Base-by-base conservation (phyloP, 2,113 vertebrate genomes). In the Cochlearius cochlearius region DNA sequence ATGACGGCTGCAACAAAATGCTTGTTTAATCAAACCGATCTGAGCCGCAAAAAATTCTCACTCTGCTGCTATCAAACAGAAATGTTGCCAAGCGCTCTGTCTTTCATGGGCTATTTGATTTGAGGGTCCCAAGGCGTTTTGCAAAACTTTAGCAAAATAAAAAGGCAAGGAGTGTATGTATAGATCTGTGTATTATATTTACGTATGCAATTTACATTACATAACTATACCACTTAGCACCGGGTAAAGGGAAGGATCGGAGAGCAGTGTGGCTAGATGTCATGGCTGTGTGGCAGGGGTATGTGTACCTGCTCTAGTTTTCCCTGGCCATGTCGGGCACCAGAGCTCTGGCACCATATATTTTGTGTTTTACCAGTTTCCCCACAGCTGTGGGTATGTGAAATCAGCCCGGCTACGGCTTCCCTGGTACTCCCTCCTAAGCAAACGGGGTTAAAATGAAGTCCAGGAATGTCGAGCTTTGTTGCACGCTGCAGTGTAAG, bases 11-110 rank as follows among this genome's bases (percentile, higher is more conserved):
- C 87, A 91, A 73, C 78, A 90, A 94, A 97, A 82, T 7, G 77
- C 93, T 90, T 77, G 58, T 85, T 92, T 96, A 95, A 96, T 96
- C 96, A 95, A 86, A 92, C 84, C 0, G 25, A 88, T 96, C 74
- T 38, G 55, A 91, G 95, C 91, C 90, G 86, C 74, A 85, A 71
- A 96, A 84, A 81, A n/a, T 39, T 74, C 53, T 91, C 71, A 43
- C 81, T 85, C 93, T 85, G 91, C 94, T 96, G 94, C 55, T 97
- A 53, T 58, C 91, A 68, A 55, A 71, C 47, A 78, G 76, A 43
- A 91, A 74, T 18, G 25, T 45, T 90, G 87, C 86, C 77, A 76
- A 64, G 84, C 52, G 8, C 73, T 92, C 53, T 53, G 30, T 84
- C 88, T 91, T 94, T 64, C 86, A 63, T 30, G 62, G 83, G 62